Evolutionary conservation across 2,797 vertebrate genomes (phyloP).

Genomic region (Poeciliopsis gracilis): DNA sequence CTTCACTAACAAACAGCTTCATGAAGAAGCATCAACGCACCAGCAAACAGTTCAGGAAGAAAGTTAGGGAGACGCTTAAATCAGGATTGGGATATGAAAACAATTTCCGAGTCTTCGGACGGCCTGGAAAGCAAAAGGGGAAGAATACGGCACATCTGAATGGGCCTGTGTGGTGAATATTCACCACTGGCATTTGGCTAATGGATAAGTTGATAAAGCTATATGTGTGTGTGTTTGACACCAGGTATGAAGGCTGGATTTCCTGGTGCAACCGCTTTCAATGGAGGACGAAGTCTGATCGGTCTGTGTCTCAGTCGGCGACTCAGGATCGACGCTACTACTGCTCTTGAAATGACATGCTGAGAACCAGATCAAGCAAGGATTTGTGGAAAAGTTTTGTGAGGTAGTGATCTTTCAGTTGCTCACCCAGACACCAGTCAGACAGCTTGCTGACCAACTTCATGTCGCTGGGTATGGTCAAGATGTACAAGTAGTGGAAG

Average conservation of each 20-base stretch:
- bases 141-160: not conserved
- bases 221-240: not conserved
- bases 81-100: not conserved
- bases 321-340: not conserved
- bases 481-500: conserved; percentile 98
- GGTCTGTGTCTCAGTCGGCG: not conserved
- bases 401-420: not conserved
- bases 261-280: not conserved
- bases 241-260: not conserved
- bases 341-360: not conserved
- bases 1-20: not conserved
- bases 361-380: not conserved
- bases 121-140: not conserved
- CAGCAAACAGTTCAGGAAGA: not conserved
- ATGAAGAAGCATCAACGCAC: not conserved
- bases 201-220: not conserved
- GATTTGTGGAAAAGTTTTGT: not conserved
- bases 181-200: not conserved
- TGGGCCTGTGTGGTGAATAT: not conserved
- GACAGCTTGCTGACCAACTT: conserved; percentile 88
- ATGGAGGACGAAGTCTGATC: not conserved
- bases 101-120: not conserved
- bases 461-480: conserved; percentile 94
- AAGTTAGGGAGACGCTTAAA: not conserved
- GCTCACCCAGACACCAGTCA: conserved; percentile 92